Conservation (phyloP, 2,113 vertebrate genomes). For the Hippoglossus stenolepis region DNA sequence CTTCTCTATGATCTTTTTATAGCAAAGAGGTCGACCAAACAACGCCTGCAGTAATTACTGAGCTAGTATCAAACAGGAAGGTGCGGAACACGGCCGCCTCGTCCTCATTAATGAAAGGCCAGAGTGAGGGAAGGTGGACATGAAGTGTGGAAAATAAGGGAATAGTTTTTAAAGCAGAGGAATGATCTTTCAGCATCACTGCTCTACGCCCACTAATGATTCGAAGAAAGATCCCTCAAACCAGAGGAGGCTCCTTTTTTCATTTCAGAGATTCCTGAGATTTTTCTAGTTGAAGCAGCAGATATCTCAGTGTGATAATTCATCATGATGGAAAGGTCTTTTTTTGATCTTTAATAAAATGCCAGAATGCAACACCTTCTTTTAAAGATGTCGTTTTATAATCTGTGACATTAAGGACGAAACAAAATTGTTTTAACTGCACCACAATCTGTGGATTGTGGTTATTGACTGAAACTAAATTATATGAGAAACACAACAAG, state of each 20-base stretch:
- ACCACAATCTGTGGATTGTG: no score
- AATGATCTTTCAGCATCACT: conserved; percentile 29
- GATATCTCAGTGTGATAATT: conserved; percentile 44
- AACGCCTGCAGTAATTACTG: conserved; percentile 39
- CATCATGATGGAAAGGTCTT: background rate
- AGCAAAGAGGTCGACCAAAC: conserved; percentile 20
- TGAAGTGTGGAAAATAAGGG: conserved; percentile 2
- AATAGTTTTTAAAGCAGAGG: conserved; percentile 9
- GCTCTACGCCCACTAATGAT: conserved; percentile 52
- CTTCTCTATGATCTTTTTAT: conserved; percentile 29
- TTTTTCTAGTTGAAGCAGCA: conserved; percentile 20
- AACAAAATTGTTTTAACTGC: no score
- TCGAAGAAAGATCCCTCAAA: conserved; percentile 39
- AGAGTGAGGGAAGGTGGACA: conserved; percentile 31
- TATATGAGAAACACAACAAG: no score
- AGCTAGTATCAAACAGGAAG: background rate
- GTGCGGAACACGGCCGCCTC: background rate
- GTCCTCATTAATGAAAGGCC: conserved; percentile 31
- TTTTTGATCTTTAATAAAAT: conserved; percentile 58
- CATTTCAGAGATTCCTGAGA: background rate
- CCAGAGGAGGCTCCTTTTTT: no score
- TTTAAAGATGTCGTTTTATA: conserved; percentile 55
- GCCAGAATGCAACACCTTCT: conserved; percentile 38
- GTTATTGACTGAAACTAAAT: no score
- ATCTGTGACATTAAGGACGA: background rate